Conservation (phyloP, 1,140 invertebrate species). For the Hycleus phaleratus region DNA sequence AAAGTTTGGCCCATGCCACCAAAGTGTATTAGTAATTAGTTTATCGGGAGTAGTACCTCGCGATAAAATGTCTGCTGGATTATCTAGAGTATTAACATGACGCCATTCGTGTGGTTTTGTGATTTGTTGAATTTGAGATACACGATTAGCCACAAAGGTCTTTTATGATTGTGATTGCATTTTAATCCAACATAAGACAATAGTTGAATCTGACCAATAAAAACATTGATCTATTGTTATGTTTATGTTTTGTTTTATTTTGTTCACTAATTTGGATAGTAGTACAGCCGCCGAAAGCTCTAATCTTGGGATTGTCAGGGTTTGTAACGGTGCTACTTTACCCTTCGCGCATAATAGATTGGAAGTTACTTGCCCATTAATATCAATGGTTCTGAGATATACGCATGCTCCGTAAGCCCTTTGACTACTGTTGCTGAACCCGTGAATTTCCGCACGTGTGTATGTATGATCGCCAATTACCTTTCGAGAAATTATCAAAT, state of each 20-base stretch:
- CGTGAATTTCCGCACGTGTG: conserved; percentile 20
- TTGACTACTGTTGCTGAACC: conserved; percentile 37
- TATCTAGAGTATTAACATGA: conserved; percentile 8
- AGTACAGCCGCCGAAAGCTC: not conserved
- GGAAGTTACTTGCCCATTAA: not conserved
- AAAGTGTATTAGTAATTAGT: conserved; percentile 6
- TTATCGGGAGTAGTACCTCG: conserved; percentile 31
- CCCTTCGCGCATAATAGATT: not conserved
- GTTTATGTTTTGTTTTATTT: not conserved
- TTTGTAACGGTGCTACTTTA: not conserved
- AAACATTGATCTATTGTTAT: not conserved
- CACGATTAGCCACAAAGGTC: not conserved
- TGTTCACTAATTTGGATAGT: not conserved
- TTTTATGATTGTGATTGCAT: not conserved
- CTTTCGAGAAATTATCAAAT: conserved; percentile 15
- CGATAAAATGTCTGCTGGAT: conserved; percentile 42
- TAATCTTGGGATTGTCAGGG: not conserved
- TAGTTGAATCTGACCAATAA: not conserved
- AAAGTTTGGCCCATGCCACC: no score
- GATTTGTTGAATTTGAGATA: not conserved
- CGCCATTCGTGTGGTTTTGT: not conserved
- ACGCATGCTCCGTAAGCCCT: conserved; percentile 36
- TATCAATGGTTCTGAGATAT: conserved; percentile 26
- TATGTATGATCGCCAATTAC: not conserved
- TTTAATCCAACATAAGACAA: not conserved